Base-by-base conservation (phyloP, 2,113 vertebrate species). In the Callionymus lyra region DNA sequence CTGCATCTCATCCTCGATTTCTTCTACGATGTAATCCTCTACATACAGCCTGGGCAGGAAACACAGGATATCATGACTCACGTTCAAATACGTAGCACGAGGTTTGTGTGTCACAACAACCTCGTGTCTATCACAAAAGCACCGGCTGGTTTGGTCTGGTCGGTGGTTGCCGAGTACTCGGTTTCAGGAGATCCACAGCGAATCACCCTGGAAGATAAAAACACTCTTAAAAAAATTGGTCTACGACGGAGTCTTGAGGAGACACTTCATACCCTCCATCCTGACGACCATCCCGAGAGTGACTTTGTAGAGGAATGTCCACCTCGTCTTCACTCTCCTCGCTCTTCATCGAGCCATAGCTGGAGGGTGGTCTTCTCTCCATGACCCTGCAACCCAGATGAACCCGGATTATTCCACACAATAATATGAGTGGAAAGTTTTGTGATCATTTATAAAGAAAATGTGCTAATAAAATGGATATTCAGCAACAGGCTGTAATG, bases 331-430 rank as follows among this genome's bases (percentile, higher is more conserved):
- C 42, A 34, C 6, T 31, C 2, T 31, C 52, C 1, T 50, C 56
- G 3, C 80, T 84, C 36, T 56, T 76, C 84, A 86, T 85, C 2
- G 84, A 86, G 12, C 81, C 83, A 46, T 86, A 86, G 52, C 83
- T 85, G 44, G 77, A 79, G 2, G 81, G 73, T 1, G 84, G 84
- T 15, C 73, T 73, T 38, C 12, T 31, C 61, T 1, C 42, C 34
- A 40, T 13, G 10, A 34, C 50, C 21, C 18, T 59, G 21, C 21
- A 5, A 8, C 21, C 8, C 8, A 27, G 21, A 27, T 27, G 21
- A 4, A 27, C 21, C 4, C 8, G 21, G 8, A 27, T 27, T 27
- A 27, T 27, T 27, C 21, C 21, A 27, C 4, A 27, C 4, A 27
- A 27, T 27, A 27, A 27, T n/a, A n/a, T n/a, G n/a, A n/a, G n/a